phyloP scores from a whole-genome alignment of 2,888 invertebrate genomes.

The Orchesellides sinensis region DNA sequence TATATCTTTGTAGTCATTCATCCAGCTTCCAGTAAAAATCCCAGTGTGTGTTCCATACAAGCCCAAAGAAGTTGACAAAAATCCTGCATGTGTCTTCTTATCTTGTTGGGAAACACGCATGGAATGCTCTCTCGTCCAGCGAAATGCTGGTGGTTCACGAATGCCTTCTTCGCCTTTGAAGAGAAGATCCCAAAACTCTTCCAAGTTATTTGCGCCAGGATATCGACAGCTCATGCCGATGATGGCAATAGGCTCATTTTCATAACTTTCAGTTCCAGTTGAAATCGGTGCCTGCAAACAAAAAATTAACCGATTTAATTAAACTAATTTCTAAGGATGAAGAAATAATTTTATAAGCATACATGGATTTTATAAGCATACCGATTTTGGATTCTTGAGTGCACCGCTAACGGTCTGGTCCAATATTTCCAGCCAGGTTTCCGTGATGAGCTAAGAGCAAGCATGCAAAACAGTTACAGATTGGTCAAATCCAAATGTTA shows the following conservation, averaged over 20 bases:
- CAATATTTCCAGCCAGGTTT: conserved; percentile 12
- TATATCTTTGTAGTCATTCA: conserved; percentile 45
- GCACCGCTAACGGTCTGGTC: background rate
- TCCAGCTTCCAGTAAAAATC: conserved; percentile 52
- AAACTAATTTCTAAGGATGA: too few species aligned
- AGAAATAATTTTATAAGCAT: background rate
- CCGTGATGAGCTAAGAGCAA: conserved; percentile 9
- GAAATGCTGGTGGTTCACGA: background rate
- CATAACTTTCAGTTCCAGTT: background rate
- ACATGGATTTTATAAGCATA: background rate
- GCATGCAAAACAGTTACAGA: too few species aligned
- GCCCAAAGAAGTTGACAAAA: background rate
- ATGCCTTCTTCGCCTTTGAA: conserved; percentile 15
- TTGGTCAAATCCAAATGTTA: background rate
- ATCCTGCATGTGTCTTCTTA: conserved; percentile 33
- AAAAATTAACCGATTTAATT: too few species aligned
- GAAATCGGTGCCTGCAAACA: background rate
- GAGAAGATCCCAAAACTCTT: conserved; percentile 45
- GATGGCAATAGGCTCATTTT: conserved; percentile 32
- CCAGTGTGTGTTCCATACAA: conserved; percentile 30
- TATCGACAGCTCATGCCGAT: conserved; percentile 49
- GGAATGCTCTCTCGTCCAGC: conserved; percentile 30
- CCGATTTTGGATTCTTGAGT: background rate
- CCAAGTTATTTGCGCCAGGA: conserved; percentile 27
- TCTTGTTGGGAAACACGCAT: background rate